Conservation (phyloP, 2,797 vertebrate genomes). For the Crocidura indochinensis region DNA sequence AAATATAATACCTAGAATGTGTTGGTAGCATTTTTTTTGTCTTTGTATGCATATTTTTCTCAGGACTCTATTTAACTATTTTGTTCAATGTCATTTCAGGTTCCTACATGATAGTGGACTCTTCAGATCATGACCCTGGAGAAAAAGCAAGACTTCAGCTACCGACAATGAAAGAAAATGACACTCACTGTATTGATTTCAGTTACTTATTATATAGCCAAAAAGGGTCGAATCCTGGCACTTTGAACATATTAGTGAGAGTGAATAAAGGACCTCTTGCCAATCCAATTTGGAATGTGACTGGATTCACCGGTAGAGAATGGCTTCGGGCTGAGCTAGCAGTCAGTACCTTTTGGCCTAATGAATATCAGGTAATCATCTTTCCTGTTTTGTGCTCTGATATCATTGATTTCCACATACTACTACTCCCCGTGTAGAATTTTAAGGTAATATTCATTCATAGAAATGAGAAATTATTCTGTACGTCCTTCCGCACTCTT, state of each 20-base stretch:
- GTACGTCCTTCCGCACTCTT: background rate
- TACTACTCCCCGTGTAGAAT: background rate
- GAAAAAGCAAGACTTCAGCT: constrained; percentile 97
- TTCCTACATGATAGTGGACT: constrained; percentile 98
- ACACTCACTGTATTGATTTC: constrained; percentile 99
- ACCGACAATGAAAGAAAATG: constrained; percentile 99
- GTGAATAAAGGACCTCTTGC: constrained; percentile 98
- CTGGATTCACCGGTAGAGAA: constrained; percentile 96
- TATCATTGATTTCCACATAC: background rate
- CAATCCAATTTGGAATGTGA: constrained; percentile 99
- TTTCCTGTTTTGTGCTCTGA: constrained; percentile 54
- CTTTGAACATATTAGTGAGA: constrained; percentile 96
- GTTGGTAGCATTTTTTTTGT: background rate
- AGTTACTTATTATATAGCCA: constrained; percentile 97
- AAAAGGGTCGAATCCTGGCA: constrained; percentile 94
- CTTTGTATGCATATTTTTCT: background rate
- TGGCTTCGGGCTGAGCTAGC: constrained; percentile 98
- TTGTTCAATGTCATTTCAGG: constrained; percentile 89
- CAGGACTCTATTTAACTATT: constrained; percentile 8
- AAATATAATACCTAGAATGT: constrained; percentile 25
- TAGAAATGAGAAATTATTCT: background rate
- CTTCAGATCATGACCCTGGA: constrained; percentile 95
- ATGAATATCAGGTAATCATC: constrained; percentile 97
- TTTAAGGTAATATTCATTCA: background rate
- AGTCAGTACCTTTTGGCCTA: constrained; percentile 99